Evolutionary conservation across 2,797 vertebrate genomes (phyloP), one percentile per base, ranked within the genome.

Genomic region (Argyrosomus regius): DNA sequence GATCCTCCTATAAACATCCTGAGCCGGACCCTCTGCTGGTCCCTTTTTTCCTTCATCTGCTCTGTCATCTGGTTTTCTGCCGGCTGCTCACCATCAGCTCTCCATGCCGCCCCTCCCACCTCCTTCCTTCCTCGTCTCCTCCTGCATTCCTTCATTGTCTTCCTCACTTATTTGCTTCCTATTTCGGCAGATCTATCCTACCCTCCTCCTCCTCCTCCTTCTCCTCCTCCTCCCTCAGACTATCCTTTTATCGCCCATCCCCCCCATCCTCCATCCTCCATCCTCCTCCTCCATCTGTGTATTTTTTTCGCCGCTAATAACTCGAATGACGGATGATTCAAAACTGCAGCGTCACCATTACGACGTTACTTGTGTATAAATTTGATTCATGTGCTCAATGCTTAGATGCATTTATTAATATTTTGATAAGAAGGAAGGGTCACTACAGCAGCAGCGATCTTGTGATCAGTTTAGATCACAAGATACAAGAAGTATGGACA

Each of bases 111-210:
- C 41, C 65, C 35, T 52, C 70, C 60, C 46, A 2, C 56, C 41
- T 53, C 50, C 65, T 68, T 24, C 82, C 48, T 62, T 48, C 79
- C 67, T 35, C 79, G 1, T 69, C 56, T 54, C 53, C 77, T 84
- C 52, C 72, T 58, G 13, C 78, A 65, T 83, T 80, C 70, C 80
- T 84, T 56, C 64, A 77, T 75, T 56, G 70, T 83, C 75, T 67
- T 78, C 63, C 57, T 75, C 82, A 31, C 63, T 69, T 63, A 12
- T 41, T 75, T 39, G 9, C 62, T 61, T 82, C 52, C 64, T 77
- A 18, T 49, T 61, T 43, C 41, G 31, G 78, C 53, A 39, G 43
- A 57, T 50, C 16, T 18, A 7, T 49, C 60, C 45, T 8, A 0
- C 35, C 58, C 43, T 61, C 52, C 59, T 2, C 67, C 43, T 54